phyloP scores from a whole-genome alignment of 2,113 vertebrate species.

The Phoxinus phoxinus region DNA sequence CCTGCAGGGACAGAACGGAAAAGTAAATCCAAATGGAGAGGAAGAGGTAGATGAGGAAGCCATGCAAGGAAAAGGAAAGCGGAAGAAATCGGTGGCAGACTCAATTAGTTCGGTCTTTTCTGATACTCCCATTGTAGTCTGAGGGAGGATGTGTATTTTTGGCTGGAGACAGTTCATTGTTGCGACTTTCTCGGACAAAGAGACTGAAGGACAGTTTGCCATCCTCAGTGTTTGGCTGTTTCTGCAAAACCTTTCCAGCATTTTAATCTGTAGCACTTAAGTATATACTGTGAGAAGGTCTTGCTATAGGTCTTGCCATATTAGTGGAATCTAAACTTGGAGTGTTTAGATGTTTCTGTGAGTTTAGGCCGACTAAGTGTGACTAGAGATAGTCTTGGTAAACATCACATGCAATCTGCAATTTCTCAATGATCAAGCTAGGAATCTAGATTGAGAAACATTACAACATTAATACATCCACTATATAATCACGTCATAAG shows the following conservation, averaged over 20 bases:
- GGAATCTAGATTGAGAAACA: slow-evolving; percentile 48
- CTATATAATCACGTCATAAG: slow-evolving; percentile 52
- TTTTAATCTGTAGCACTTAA: slow-evolving; percentile 82
- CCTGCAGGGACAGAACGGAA: slow-evolving; percentile 87
- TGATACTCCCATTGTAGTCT: slow-evolving; percentile 97
- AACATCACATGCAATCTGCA: not conserved
- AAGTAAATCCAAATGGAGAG: slow-evolving; percentile 82
- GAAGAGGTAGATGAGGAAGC: slow-evolving; percentile 73
- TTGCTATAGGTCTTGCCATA: slow-evolving; percentile 62
- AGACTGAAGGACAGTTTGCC: slow-evolving; percentile 45
- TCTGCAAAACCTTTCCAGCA: slow-evolving; percentile 76
- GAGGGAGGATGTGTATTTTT: slow-evolving; percentile 63
- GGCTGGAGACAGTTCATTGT: slow-evolving; percentile 56
- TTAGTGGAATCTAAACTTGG: slow-evolving; percentile 56
- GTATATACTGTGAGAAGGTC: slow-evolving; percentile 81
- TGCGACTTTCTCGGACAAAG: slow-evolving; percentile 62
- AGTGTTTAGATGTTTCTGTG: slow-evolving; percentile 34
- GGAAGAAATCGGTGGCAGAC: slow-evolving; percentile 93
- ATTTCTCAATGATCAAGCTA: slow-evolving; percentile 42
- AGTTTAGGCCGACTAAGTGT: slow-evolving; percentile 13
- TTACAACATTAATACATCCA: slow-evolving; percentile 40
- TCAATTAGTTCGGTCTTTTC: slow-evolving; percentile 97
- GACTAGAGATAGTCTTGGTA: slow-evolving; percentile 23
- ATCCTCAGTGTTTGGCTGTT: slow-evolving; percentile 48
- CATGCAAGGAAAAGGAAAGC: slow-evolving; percentile 78